phyloP scores from a whole-genome alignment of 2,797 vertebrate genomes.

The Sciurus carolinensis region DNA sequence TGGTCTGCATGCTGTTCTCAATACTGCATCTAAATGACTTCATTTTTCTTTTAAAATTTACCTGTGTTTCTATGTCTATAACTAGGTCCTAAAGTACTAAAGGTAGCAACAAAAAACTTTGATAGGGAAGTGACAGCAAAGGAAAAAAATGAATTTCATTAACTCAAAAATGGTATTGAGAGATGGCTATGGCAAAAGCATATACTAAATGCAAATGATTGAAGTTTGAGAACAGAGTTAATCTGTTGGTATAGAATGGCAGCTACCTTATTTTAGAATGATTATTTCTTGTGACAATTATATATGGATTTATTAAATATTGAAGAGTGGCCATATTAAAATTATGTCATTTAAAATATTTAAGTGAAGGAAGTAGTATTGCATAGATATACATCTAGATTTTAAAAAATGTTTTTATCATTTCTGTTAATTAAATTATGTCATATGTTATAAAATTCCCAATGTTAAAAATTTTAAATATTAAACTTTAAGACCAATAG shows the following conservation, averaged over 20 bases:
- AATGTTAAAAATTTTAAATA: not conserved
- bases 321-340: not conserved
- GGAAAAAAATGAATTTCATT: not conserved
- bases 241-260: not conserved
- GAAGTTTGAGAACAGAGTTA: not conserved
- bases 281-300: not conserved
- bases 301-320: not conserved
- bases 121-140: not conserved
- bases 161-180: not conserved
- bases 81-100: not conserved
- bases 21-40: not conserved
- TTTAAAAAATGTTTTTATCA: not conserved
- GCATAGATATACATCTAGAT: not conserved
- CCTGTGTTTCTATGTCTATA: no score
- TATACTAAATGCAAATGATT: not conserved
- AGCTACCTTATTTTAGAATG: not conserved
- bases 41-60: not conserved
- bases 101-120: not conserved
- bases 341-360: not conserved
- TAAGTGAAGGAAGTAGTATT: not conserved
- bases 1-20: not conserved
- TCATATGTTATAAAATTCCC: not conserved
- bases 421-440: not conserved
- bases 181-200: not conserved
- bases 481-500: conserved; percentile 28